A percentile compares a stretch with the other conserved stretches of the same genome.
Conservation (phyloP, 2,113 vertebrate species). For the Artemisiospiza belli region DNA sequence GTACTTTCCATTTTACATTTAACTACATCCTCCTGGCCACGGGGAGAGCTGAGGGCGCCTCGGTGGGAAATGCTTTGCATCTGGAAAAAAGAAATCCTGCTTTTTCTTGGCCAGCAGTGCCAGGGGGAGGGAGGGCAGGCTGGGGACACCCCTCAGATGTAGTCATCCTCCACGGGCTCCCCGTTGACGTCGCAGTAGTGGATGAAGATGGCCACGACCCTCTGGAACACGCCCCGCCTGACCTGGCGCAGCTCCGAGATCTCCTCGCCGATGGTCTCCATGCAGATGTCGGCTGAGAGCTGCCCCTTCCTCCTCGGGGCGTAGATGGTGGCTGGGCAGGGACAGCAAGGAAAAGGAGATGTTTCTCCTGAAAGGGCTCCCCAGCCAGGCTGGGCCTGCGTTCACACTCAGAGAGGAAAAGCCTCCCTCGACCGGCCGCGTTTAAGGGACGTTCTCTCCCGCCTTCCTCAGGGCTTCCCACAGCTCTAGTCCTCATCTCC, state of each 20-base stretch:
- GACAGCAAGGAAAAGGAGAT: background rate
- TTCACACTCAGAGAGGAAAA: background rate
- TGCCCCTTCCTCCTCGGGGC: conserved; percentile 96
- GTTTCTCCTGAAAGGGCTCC: background rate
- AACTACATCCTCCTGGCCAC: conserved; percentile 49
- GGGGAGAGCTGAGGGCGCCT: background rate
- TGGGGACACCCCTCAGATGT: conserved; percentile 79
- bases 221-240: conserved; percentile 89
- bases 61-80: conserved; percentile 3
- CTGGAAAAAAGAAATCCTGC: background rate
- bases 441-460: background rate
- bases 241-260: conserved; percentile 94
- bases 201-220: conserved; percentile 95
- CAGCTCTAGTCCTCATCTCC: background rate
- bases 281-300: conserved; percentile 95
- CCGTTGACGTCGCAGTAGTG: conserved; percentile 96
- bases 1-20: conserved; percentile 72
- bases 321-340: conserved; percentile 89
- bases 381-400: background rate
- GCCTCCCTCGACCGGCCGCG: fast-evolving
- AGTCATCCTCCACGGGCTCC: conserved; percentile 94
- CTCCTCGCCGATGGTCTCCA: conserved; percentile 98
- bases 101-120: conserved; percentile 29
- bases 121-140: background rate
- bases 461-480: background rate